A percentile compares a stretch with the other conserved stretches of the same genome.
phyloP scores from a whole-genome alignment of 1,140 invertebrate genomes.

The Zaprionus camerounensis region DNA sequence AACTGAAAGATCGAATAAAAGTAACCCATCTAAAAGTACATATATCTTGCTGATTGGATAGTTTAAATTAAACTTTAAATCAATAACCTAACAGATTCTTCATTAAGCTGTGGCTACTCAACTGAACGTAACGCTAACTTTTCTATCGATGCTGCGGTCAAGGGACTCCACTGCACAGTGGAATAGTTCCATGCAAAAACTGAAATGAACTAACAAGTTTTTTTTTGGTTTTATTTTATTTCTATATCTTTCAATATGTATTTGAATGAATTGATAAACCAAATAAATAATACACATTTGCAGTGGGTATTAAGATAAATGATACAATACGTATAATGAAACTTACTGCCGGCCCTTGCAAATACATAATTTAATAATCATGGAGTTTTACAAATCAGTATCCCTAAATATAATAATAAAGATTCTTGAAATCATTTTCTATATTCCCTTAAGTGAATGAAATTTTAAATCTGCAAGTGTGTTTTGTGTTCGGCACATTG shows the following conservation, averaged over 20 bases:
- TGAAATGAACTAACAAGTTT: background rate
- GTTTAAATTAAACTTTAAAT: background rate
- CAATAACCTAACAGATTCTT: background rate
- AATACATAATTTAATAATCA: background rate
- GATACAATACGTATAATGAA: background rate
- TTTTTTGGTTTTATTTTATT: background rate
- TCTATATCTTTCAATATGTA: background rate
- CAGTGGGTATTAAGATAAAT: background rate
- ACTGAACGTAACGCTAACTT: background rate
- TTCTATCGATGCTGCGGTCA: background rate
- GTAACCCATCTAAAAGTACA: constrained; percentile 4
- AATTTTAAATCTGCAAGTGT: background rate
- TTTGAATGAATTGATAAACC: background rate
- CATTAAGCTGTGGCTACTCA: background rate
- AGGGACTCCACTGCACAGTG: background rate
- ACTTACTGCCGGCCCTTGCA: too few species aligned
- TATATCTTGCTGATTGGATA: constrained; percentile 13
- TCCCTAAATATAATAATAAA: background rate
- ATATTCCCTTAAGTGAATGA: background rate
- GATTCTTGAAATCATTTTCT: background rate
- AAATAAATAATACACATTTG: background rate
- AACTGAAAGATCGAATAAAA: constrained; percentile 27
- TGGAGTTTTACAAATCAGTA: background rate
- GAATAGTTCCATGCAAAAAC: background rate
- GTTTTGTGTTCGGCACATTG: background rate